Base-by-base conservation (phyloP, 2,113 vertebrate genomes). In the Piaya cayana region DNA sequence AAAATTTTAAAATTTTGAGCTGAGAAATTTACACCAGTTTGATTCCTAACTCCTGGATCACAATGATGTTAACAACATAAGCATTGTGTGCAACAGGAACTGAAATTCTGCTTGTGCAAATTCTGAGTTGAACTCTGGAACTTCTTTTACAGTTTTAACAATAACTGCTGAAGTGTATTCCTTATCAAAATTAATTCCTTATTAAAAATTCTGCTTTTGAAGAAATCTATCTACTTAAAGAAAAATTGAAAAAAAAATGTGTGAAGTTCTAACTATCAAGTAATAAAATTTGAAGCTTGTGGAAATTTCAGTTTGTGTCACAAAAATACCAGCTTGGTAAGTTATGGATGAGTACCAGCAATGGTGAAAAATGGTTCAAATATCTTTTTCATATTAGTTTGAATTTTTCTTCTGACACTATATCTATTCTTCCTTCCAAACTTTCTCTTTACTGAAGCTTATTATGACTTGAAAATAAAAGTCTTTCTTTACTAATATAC, bases 161-260 rank as follows among this genome's bases (percentile, higher is more conserved):
- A 97, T 98, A 67, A 96, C 88, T 43, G 96, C 97, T 6, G 96
- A 97, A 94, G 98, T 96, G 69, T 98, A 97, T 95, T 98, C 93
- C 92, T 98, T 98, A 96, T 98, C 97, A 96, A 98, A 98, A 97
- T 98, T 98, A 95, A 98, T 89, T 98, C 93, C 92, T 98, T 98
- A 96, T 98, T 96, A 96, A 98, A 98, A 97, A 98, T 98, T 95
- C 98, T 89, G 86, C 27, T 97, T 97, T 96, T 98, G 96, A 74
- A 98, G 94, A 96, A 98, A 98, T 78, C 97, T 94, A 67, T 98
- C 97, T 59, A 98, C 96, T 97, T 98, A 93, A 78, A 81, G 37
- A 53, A 69, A 65, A 45, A 53, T 71, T 60, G 68, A 36, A 17
- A 39, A 71, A 43, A 71, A 76, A 4, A 4, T 19, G 6, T 36